Conservation (phyloP, 1,140 invertebrate genomes). For the Lepidostoma basale region DNA sequence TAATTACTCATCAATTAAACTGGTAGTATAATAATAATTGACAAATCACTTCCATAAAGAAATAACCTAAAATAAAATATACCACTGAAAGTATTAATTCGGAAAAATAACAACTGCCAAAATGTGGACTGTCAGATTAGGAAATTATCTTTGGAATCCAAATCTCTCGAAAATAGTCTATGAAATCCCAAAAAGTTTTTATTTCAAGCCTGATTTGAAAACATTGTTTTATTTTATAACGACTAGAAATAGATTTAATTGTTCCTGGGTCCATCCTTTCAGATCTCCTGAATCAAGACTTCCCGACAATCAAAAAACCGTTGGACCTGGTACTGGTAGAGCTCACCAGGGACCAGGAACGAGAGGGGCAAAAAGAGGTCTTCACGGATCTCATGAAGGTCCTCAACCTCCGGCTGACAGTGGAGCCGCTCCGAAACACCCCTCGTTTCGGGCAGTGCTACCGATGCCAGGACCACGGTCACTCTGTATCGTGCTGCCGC, state of each 20-base stretch:
- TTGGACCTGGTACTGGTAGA: not conserved
- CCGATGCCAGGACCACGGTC: constrained; percentile 2
- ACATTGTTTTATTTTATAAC: too few relatives aligned
- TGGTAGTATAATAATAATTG: not conserved
- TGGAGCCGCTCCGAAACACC: not conserved
- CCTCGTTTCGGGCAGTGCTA: not conserved
- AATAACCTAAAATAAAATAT: constrained; percentile 16
- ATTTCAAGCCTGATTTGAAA: too few relatives aligned
- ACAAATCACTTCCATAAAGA: not conserved
- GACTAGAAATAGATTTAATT: too few relatives aligned
- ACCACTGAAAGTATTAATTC: not conserved
- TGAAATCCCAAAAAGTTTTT: too few relatives aligned
- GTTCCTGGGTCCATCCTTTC: too few relatives aligned
- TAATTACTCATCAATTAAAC: not conserved
- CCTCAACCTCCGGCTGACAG: not conserved
- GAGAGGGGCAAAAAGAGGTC: not conserved
- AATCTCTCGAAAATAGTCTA: too few relatives aligned
- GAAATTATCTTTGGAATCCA: too few relatives aligned
- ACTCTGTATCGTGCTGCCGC: not conserved
- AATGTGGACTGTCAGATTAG: constrained; percentile 32
- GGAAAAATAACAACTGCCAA: constrained; percentile 34
- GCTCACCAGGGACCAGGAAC: not conserved
- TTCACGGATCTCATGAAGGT: not conserved
- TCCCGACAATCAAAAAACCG: not conserved
- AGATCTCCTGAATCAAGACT: not conserved